These are phyloP conservation scores for Exocentrus adspersus DNA, from an alignment of 2,888 invertebrate species.

Conservation along the genomic window DNA sequence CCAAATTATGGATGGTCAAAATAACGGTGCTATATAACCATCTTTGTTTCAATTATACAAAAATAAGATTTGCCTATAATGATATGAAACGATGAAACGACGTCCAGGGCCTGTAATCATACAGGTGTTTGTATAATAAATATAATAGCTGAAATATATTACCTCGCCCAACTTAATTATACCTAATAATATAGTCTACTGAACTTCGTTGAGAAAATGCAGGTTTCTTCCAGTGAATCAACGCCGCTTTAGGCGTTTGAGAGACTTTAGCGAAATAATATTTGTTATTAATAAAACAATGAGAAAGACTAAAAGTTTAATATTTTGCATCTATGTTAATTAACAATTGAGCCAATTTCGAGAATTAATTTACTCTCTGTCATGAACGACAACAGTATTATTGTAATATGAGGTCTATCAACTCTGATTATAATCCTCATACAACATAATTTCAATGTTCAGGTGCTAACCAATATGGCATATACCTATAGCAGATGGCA, in stretches of 20 bases:
- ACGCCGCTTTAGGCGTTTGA: background rate
- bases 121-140: constrained; percentile 22
- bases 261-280: no score
- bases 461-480: constrained; percentile 16
- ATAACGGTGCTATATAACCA: background rate
- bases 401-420: background rate
- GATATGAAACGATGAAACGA: constrained; percentile 5
- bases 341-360: no score
- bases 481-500: constrained; percentile 46
- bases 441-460: constrained; percentile 9
- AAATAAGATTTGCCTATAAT: constrained; percentile 5
- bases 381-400: background rate
- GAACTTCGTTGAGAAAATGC: constrained; percentile 11
- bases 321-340: no score
- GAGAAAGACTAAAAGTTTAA: no score
- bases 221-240: background rate
- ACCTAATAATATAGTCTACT: constrained; percentile 17
- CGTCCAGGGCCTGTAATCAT: background rate
- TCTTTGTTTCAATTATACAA: constrained; percentile 9
- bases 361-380: constrained; percentile 1
- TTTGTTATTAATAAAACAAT: no score
- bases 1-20: background rate
- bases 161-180: constrained; percentile 8
- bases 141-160: constrained; percentile 21
- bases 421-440: constrained; percentile 11